Evolutionary conservation across 2,888 invertebrate species (phyloP), one percentile per base, ranked within the genome.

Genomic region (Apodemia mormo): DNA sequence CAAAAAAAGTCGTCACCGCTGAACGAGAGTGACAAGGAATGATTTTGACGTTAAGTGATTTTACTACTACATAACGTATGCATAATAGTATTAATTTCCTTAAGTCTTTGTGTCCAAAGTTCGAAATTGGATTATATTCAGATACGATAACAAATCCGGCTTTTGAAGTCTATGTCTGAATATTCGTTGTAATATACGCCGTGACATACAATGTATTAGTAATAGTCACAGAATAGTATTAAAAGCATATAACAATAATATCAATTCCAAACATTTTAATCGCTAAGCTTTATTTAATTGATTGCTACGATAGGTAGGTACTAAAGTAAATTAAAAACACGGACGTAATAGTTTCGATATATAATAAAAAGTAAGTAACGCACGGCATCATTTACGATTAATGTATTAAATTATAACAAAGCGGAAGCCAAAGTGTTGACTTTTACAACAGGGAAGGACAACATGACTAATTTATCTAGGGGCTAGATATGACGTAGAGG

Each of bases 401-500:
- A 6, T 61, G 14, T 33, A 61, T 61, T 61, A 61, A 61, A 61
- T 61, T 61, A 61, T 61, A 33, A 56, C 69, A 65, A 77, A 77
- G 74, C 77, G 80, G 78, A 80, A 79, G 76, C 66, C 71, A 71
- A 70, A 71, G 71, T 76, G 71, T 77, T 49, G 14, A 14, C 14
- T 79, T 81, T 79, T 80, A 80, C 80, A 78, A 73, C 76, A 76
- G 73, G 75, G 77, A 76, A 83, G 80, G 81, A 81, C 77, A 81
- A 77, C 74, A 58, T 33, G 52, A 29, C 68, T 72, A 66, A 71
- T 80, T 79, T 78, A 80, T 82, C 82, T 82, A 76, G 83, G 81
- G 79, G 80, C 82, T 83, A 82, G 79, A 72, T 81, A 82, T 85
- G 82, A 85, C 82, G 81, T 81, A 75, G 74, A 72, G 73, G 78